phyloP scores from a whole-genome alignment of 35 echinoderm and acorn worm species.

The Diadema setosum region DNA sequence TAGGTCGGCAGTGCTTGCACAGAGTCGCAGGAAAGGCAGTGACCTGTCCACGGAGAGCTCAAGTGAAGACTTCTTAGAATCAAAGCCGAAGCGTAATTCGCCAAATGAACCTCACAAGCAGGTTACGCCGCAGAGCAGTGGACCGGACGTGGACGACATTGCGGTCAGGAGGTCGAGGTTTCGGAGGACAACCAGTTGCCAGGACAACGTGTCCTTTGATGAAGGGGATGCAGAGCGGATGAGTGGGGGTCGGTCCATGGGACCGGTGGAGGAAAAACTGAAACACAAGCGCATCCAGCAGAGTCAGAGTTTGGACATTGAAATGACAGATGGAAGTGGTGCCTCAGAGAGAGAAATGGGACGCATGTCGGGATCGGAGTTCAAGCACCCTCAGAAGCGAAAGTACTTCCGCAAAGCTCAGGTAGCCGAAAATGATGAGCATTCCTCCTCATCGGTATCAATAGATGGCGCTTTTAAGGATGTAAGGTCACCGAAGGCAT shows the following conservation, averaged over 20 bases:
- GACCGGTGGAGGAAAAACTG: conserved; percentile 58
- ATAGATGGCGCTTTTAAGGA: conserved; percentile 41
- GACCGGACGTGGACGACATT: conserved; percentile 4
- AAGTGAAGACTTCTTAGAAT: conserved; percentile 80
- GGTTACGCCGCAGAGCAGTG: background rate
- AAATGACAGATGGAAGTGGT: conserved; percentile 1
- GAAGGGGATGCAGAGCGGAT: conserved; percentile 14
- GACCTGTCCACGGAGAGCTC: conserved; percentile 86
- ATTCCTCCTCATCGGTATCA: conserved; percentile 27
- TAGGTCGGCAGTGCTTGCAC: conserved; percentile 25
- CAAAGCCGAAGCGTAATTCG: conserved; percentile 51
- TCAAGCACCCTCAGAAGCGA: conserved; percentile 72
- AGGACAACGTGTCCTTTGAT: conserved; percentile 54
- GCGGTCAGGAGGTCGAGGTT: conserved; percentile 25
- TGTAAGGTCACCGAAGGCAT: conserved; percentile 51
- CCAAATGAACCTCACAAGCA: background rate
- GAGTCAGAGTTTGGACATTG: conserved; percentile 31
- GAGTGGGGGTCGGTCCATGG: background rate
- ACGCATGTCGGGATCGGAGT: conserved; percentile 40
- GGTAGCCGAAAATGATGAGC: conserved; percentile 31
- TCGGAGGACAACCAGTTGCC: conserved; percentile 61
- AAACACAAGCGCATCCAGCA: conserved; percentile 33
- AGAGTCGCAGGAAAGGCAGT: conserved; percentile 56
- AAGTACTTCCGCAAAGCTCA: conserved; percentile 55
- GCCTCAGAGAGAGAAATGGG: background rate